These are phyloP conservation scores for Platysteira castanea DNA, from an alignment of 2,113 vertebrate species.

Conservation along the genomic window DNA sequence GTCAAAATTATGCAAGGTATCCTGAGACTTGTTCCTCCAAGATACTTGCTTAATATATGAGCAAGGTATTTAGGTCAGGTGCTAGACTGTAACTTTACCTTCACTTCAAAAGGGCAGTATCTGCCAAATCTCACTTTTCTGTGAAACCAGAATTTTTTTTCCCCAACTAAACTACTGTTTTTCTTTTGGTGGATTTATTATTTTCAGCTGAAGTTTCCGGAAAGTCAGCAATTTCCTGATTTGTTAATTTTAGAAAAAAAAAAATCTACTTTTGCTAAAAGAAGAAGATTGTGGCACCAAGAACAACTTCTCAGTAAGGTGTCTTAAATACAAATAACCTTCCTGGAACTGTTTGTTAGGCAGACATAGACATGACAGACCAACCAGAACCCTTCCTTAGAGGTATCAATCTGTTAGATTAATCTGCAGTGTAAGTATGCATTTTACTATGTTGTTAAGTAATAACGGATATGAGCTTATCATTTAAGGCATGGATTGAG, in stretches of 20 bases:
- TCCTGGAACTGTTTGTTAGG: slow-evolving; percentile 42
- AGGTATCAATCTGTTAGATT: not conserved
- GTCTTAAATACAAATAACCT: slow-evolving; percentile 6
- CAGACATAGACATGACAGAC: not conserved
- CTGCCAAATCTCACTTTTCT: not conserved
- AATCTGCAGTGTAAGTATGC: not conserved
- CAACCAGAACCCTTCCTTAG: not conserved
- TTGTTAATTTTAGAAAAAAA: not conserved
- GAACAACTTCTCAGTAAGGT: slow-evolving; percentile 6
- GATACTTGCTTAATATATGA: not conserved
- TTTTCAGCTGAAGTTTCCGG: not conserved
- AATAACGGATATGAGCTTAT: not conserved
- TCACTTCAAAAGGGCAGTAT: not conserved
- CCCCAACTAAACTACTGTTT: not conserved
- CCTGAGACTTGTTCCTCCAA: not conserved
- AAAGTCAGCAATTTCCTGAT: slow-evolving; percentile 17
- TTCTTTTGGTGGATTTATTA: slow-evolving; percentile 2
- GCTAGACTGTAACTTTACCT: not conserved
- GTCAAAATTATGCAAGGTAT: not conserved
- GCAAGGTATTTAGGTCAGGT: not conserved
- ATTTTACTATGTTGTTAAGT: not conserved
- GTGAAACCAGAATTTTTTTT: not conserved
- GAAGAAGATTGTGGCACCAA: not conserved
- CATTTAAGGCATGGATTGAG: not conserved
- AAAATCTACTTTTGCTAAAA: not conserved